Evolutionary conservation across 2,113 vertebrate genomes (phyloP), one percentile per base, ranked within the genome.

Genomic region (Chionodraco myersi): DNA sequence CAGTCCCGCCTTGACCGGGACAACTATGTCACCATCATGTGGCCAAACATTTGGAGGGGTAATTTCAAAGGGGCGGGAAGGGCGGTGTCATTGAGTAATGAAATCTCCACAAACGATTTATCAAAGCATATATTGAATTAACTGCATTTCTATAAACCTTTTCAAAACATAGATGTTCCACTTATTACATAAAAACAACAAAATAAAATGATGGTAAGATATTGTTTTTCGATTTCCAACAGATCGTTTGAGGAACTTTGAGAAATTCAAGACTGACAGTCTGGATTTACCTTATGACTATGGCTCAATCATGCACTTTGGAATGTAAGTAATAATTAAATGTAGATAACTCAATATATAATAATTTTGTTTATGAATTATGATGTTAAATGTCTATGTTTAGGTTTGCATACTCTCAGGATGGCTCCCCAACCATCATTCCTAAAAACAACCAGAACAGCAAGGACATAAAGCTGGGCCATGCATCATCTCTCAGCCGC

Each of bases 291-390:
- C 93, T 0, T 96, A 96, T 62, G 95, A 96, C 81, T 96, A 95
- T 12, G 23, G 78, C 72, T 96, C 95, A 56, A 91, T 96, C 82
- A 94, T 96, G 95, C 96, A 96, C 88, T 96, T 95, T 88, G 94
- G 95, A 67, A 96, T 82, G 95, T 96, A 91, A 89, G 92, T 89
- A 41, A 11, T 26, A 6, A 4, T 21, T 54, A 15, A 1, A 59
- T 65, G 13, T 63, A 2, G 13, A 53, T 78, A 15, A 16, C 2
- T 69, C 5, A 21, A 10, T 23, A 57, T 41, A 21, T 59, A 3
- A 2, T 45, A 8, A 26, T 56, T 16, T 60, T 8, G 0, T 67
- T 34, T 2, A 13, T 52, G n/a, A 41, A 6, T 51, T 54, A 12
- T 44, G 75, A 54, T 70, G 3, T 57, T n/a, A 5, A 51, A 57